A percentile compares a stretch with the other conserved stretches of the same genome.
Conservation (phyloP, 2,888 invertebrate genomes). For the Ligdia adustata region DNA sequence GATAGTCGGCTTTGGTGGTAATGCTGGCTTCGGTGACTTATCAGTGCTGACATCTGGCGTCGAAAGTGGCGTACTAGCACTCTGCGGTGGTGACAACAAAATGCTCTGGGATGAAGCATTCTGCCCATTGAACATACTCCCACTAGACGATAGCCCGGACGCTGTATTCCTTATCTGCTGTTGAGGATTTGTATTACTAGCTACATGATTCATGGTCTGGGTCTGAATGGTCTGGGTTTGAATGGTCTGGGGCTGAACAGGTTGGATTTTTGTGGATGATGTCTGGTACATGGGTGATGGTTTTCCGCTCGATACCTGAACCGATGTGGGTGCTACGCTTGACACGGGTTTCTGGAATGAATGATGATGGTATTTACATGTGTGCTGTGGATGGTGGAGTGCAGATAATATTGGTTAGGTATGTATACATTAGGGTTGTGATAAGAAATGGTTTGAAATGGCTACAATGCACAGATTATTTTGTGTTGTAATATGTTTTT, state of each 20-base stretch:
- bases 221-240: slow-evolving; percentile 79
- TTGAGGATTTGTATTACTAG: slow-evolving; percentile 78
- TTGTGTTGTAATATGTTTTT: no score
- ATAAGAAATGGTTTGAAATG: no score
- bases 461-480: no score
- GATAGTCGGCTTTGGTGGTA: slow-evolving; percentile 92
- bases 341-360: slow-evolving; percentile 92
- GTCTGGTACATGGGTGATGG: slow-evolving; percentile 91
- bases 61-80: slow-evolving; percentile 84
- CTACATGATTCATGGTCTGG: slow-evolving; percentile 74
- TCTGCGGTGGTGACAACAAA: slow-evolving; percentile 85
- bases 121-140: slow-evolving; percentile 69
- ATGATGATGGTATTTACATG: slow-evolving; percentile 78
- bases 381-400: slow-evolving; percentile 42
- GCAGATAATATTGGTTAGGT: neutral
- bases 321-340: slow-evolving; percentile 92
- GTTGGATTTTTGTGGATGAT: slow-evolving; percentile 91
- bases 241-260: slow-evolving; percentile 90
- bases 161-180: slow-evolving; percentile 81
- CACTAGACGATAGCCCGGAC: slow-evolving; percentile 76
- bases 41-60: slow-evolving; percentile 82
- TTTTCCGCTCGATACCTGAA: slow-evolving; percentile 86
- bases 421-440: no score
- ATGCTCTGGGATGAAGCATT: slow-evolving; percentile 73
- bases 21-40: slow-evolving; percentile 88